Percentiles rank a stretch among this genome's conserved stretches.
phyloP scores from a whole-genome alignment of 2,888 invertebrate genomes.

The Ectropis crepuscularia region DNA sequence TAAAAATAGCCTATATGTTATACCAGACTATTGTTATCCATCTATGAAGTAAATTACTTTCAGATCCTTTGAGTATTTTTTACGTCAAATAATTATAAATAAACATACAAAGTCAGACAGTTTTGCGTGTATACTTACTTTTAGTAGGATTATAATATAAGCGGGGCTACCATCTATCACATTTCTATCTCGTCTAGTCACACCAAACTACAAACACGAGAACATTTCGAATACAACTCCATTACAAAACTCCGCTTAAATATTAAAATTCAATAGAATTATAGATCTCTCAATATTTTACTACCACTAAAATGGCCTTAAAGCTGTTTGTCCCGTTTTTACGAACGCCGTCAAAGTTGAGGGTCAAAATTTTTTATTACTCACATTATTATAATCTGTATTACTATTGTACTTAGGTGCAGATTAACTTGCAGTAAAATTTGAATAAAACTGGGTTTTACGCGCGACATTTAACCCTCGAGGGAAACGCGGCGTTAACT shows the following conservation, averaged over 20 bases:
- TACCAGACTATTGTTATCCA: no score
- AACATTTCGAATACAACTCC: not conserved
- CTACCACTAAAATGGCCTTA: constrained; percentile 20
- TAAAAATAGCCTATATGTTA: no score
- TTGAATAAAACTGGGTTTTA: constrained; percentile 21
- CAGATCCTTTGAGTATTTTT: no score
- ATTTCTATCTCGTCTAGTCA: not conserved
- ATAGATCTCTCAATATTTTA: constrained; percentile 14
- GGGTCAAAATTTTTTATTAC: constrained; percentile 21
- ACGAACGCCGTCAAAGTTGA: constrained; percentile 15
- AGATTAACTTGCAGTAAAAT: constrained; percentile 21
- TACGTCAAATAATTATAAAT: no score
- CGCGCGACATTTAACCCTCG: constrained; percentile 19
- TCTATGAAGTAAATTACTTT: no score
- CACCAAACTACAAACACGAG: not conserved
- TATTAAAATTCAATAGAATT: constrained; percentile 12
- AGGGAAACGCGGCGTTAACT: constrained; percentile 17
- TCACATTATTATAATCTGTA: constrained; percentile 17
- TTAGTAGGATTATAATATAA: no score
- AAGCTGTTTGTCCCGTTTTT: constrained; percentile 24
- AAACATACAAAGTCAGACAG: no score
- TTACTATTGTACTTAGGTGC: constrained; percentile 13
- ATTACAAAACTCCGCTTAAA: constrained; percentile 1
- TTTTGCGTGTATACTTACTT: no score
- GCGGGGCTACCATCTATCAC: not conserved